Base-by-base conservation (phyloP, 2,888 invertebrate species). In the Panopea generosa region DNA sequence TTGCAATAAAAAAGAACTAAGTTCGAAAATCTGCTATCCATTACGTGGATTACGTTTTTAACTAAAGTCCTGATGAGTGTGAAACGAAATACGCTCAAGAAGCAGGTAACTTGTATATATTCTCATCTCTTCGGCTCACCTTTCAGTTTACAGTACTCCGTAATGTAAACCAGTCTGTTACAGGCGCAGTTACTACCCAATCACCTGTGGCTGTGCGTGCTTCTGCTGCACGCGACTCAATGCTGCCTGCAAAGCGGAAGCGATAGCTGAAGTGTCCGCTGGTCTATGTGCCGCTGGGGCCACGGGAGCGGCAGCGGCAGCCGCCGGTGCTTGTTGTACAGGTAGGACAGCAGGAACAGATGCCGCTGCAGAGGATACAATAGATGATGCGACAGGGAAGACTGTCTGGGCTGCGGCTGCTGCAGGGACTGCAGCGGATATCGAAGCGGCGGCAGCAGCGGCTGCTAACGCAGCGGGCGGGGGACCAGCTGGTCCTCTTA, bases 191-290 rank as follows among this genome's bases (percentile, higher is more conserved):
- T 11, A 11, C 40, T 47, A 47, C 6, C 47, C 47, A 22, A 24
- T 16, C 2, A 57, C 57, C 16, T 38, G 16, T 4, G 57, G 2
- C 26, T 57, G 57, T 22, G 22, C 45, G 16, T 66, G 65, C 22
- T 62, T 59, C 18, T 73, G 66, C 38, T 73, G 73, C 14, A 73
- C 73, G 3, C 67, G 53, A 27, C 66, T 67, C 9, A 73, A 20
- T 4, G 73, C 73, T 9, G 73, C 49, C 22, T 73, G 73, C 2
- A 73, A 49, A 16, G 73, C 73, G 7, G 73, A 73, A 3, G 66
- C 61, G 11, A 73, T 61, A 1, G 59, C 47, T 2, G 73, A 60
- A 1, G 73, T 66, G 22, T 67, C 33, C 33, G 33, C 33, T 33
- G 33, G 33, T 33, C 33, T 29, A 1, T 22, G 47, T 1, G 60